These are phyloP conservation scores for Mastigias papua DNA, from an alignment of 30 jellyfish, hydroid and myxozoan species.

Conservation along the genomic window DNA sequence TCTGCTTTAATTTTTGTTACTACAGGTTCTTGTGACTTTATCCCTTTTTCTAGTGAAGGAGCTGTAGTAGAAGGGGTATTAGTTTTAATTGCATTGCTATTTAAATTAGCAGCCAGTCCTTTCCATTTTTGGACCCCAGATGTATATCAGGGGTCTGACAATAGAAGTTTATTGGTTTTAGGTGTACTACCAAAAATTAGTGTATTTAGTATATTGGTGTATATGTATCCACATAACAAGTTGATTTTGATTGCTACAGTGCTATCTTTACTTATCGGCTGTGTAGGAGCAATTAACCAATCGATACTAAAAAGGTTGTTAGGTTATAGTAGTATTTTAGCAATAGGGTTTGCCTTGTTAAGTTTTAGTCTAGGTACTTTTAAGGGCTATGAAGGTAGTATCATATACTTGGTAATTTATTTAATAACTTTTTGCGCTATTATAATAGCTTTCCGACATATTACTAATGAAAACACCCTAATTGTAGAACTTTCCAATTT, in stretches of 20 bases:
- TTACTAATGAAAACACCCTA: not conserved
- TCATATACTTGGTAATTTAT: slow-evolving; percentile 27
- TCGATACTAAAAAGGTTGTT: slow-evolving; percentile 15
- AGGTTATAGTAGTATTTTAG: slow-evolving; percentile 61
- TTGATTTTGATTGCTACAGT: not conserved
- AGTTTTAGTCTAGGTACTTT: not conserved
- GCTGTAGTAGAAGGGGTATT: not conserved
- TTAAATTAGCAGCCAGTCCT: slow-evolving; percentile 60
- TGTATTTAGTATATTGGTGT: not conserved
- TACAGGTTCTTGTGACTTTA: slow-evolving; percentile 12
- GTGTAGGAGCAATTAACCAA: slow-evolving; percentile 63
- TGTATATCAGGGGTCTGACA: slow-evolving; percentile 62
- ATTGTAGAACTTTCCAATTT: slow-evolving; percentile 22
- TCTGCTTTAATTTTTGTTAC: not conserved
- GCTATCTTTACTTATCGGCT: slow-evolving; percentile 21
- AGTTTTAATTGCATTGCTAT: slow-evolving; percentile 14
- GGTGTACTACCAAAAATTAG: slow-evolving; percentile 45
- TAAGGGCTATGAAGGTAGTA: not conserved
- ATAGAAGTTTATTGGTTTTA: not conserved
- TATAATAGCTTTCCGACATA: not conserved
- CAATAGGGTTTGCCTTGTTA: slow-evolving; percentile 43
- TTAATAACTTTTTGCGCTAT: not conserved
- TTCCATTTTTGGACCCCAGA: slow-evolving; percentile 68
- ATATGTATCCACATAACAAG: not conserved
- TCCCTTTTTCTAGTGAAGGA: not conserved